Evolutionary conservation across 37 sponge, comb jelly and placozoan genomes (phyloP), one percentile per base, ranked within the genome.

Genomic region (Beroe forskalii): DNA sequence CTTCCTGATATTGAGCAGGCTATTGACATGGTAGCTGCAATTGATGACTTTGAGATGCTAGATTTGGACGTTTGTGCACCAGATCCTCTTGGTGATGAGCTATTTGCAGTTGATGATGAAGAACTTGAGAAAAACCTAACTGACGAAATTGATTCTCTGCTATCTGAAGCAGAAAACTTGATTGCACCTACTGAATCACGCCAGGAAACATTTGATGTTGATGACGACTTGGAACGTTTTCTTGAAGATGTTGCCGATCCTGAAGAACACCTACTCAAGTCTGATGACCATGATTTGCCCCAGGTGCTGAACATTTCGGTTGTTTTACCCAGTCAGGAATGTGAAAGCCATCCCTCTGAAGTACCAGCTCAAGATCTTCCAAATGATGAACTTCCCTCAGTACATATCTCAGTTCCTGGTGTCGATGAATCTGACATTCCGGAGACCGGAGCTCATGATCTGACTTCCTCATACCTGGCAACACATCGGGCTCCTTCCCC

Each of bases 21-120:
- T n/a, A 80, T 80, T 24, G 86, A 80, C 35, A 80, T 80, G 86
- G 30, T 80, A 22, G 55, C 28, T 43, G 86, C 86, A 6, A 80
- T 80, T 80, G 86, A 44, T 20, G 76, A 37, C 31, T 27, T 72
- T 22, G 55, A 80, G 40, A 25, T 38, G 37, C 86, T 69, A 19
- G 72, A 38, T 25, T 23, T 80, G 48, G 43, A 41, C 35, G 30
- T 80, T 27, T 48, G 12, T 12, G 12, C 55, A 48, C 86, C 86
- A 38, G 86, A 80, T 1, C 86, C 86, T 41, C 55, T 44, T 3
- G 86, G 35, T 19, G 86, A 80, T 27, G 86, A 80, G 12, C 55
- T 48, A 17, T 41, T 28, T 24, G 1, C 9, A 2, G 12, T 33
- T 22, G 86, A 80, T 43, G 86, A 80, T 37, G 55, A 80, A 4